phyloP scores from a whole-genome alignment of 2,797 vertebrate genomes.

The Lepus oiostolus region DNA sequence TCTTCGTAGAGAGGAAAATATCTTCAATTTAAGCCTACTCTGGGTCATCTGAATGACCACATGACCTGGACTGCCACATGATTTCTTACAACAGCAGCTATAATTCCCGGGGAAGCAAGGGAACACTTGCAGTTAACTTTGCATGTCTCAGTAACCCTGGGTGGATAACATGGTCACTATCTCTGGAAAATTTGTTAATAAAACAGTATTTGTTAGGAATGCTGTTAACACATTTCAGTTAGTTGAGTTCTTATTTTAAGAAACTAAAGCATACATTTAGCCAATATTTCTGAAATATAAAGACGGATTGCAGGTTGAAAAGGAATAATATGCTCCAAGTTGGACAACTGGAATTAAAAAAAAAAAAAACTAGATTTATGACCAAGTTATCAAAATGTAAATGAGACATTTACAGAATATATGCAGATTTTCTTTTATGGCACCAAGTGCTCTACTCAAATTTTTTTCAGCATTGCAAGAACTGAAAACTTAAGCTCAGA shows the following conservation, averaged over 20 bases:
- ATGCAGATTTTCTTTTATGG: slow-evolving; percentile 52
- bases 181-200: slow-evolving; percentile 30
- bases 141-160: not conserved
- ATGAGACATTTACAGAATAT: slow-evolving; percentile 55
- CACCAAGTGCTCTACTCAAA: slow-evolving; percentile 31
- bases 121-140: slow-evolving; percentile 21
- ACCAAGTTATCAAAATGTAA: slow-evolving; percentile 53
- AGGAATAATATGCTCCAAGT: slow-evolving; percentile 31
- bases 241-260: slow-evolving; percentile 54
- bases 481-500: slow-evolving; percentile 70
- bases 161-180: slow-evolving; percentile 5
- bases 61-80: not conserved
- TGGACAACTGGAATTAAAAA: slow-evolving; percentile 50
- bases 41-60: slow-evolving; percentile 12
- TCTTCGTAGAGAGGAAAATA: slow-evolving; percentile 51
- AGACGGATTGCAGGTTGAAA: slow-evolving; percentile 34
- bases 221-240: slow-evolving; percentile 54
- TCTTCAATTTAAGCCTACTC: slow-evolving; percentile 18
- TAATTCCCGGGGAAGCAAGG: slow-evolving; percentile 29
- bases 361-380: slow-evolving; percentile 48
- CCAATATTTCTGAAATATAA: slow-evolving; percentile 55
- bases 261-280: slow-evolving; percentile 33
- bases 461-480: slow-evolving; percentile 37
- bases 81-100: not conserved
- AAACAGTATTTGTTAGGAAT: slow-evolving; percentile 61